A percentile compares a stretch with the other conserved stretches of the same genome.
Conservation (phyloP, 2,888 invertebrate species). For the Peribatodes rhomboidaria region DNA sequence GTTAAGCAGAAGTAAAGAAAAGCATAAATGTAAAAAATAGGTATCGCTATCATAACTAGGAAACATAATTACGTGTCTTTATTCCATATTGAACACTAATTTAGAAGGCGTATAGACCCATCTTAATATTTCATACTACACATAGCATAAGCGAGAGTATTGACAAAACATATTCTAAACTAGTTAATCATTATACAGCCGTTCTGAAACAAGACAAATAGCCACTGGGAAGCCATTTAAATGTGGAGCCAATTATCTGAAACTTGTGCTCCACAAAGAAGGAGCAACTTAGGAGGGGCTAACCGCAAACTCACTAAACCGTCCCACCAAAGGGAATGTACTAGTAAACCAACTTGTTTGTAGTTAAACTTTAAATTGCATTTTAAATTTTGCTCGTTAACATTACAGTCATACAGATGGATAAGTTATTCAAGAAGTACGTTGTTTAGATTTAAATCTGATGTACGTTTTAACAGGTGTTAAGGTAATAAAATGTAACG, state of each 20-base stretch:
- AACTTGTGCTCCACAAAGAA: conserved; percentile 67
- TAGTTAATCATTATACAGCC: neutral
- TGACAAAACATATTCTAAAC: neutral
- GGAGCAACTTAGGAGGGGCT: conserved; percentile 66
- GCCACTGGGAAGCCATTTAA: conserved; percentile 28
- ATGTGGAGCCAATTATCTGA: conserved; percentile 61
- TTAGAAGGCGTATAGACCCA: too few relatives aligned
- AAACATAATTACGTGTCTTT: too few relatives aligned
- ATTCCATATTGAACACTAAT: too few relatives aligned
- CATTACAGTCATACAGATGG: conserved; percentile 63
- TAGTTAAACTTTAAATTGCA: conserved; percentile 82
- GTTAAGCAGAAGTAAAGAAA: too few relatives aligned
- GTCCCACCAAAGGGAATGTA: conserved; percentile 79
- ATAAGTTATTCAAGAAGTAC: conserved; percentile 54
- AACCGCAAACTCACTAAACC: conserved; percentile 67
- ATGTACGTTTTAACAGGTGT: conserved; percentile 3
- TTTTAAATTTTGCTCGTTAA: conserved; percentile 81
- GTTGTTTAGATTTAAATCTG: conserved; percentile 16
- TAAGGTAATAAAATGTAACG: neutral
- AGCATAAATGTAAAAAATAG: too few relatives aligned
- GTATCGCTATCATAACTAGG: too few relatives aligned
- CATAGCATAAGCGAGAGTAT: neutral
- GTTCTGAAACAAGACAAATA: conserved; percentile 33
- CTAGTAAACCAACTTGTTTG: conserved; percentile 71
- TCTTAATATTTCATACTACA: too few relatives aligned